Percentiles rank a stretch among this genome's conserved stretches.
phyloP scores from a whole-genome alignment of 2,797 vertebrate genomes.

The Danio albolineatus region DNA sequence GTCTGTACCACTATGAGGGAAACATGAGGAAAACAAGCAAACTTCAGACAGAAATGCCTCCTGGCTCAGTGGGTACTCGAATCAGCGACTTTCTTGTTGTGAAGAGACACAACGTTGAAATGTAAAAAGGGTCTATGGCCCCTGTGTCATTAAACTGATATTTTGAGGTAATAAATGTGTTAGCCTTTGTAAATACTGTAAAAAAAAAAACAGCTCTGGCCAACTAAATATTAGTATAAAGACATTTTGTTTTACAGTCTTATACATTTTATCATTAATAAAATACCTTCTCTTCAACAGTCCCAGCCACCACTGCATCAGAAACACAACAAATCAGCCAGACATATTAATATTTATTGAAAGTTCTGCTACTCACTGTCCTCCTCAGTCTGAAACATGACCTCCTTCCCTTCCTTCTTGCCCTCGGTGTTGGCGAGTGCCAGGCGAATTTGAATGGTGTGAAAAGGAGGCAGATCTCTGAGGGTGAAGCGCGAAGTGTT shows the following conservation, averaged over 20 bases:
- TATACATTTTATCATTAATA: not conserved
- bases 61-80: no score
- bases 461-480: constrained; percentile 90
- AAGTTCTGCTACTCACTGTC: constrained; percentile 84
- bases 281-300: not conserved
- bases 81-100: no score
- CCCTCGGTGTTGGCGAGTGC: constrained; percentile 91
- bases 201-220: not conserved
- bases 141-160: not conserved
- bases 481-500: constrained; percentile 86
- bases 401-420: constrained; percentile 92
- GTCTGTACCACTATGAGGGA: no score
- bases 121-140: no score
- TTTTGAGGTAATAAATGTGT: not conserved
- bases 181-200: not conserved
- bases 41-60: no score
- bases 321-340: constrained; percentile 17
- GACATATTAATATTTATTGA: constrained; percentile 7
- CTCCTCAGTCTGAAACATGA: constrained; percentile 94
- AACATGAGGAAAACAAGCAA: no score
- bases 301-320: not conserved
- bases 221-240: not conserved
- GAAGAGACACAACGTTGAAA: no score
- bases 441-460: constrained; percentile 85
- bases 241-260: not conserved